These are phyloP conservation scores for Brenthis hecate DNA, from an alignment of 2,888 invertebrate species.

Conservation along the genomic window DNA sequence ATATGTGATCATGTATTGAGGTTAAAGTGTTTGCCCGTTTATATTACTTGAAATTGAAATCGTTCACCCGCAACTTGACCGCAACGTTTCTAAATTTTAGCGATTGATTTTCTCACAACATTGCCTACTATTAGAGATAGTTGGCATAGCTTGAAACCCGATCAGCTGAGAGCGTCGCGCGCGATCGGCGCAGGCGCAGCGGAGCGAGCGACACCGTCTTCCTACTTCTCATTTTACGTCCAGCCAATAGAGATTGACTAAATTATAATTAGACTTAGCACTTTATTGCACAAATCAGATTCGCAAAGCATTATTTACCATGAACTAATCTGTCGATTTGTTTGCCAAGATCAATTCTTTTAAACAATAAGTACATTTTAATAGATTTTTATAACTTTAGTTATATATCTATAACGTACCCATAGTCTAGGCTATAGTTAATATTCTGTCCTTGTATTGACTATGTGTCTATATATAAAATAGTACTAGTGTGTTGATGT, in stretches of 20 bases:
- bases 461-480: too few species aligned
- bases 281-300: conserved; percentile 48
- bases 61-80: conserved; percentile 40
- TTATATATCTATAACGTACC: too few species aligned
- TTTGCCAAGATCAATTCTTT: too few species aligned
- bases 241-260: conserved; percentile 64
- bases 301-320: background rate
- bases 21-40: conserved; percentile 29
- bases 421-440: too few species aligned
- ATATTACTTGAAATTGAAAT: conserved; percentile 37
- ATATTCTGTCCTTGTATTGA: too few species aligned
- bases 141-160: conserved; percentile 59
- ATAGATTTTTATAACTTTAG: too few species aligned
- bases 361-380: too few species aligned
- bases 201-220: conserved; percentile 67
- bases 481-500: background rate
- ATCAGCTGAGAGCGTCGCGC: conserved; percentile 68
- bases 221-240: conserved; percentile 75
- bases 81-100: conserved; percentile 43
- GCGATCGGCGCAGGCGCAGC: conserved; percentile 61
- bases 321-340: too few species aligned
- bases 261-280: conserved; percentile 63
- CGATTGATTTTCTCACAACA: conserved; percentile 52
- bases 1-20: conserved; percentile 9
- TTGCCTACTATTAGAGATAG: conserved; percentile 50